phyloP scores from a whole-genome alignment of 2,113 vertebrate genomes.

The Rissa tridactyla region DNA sequence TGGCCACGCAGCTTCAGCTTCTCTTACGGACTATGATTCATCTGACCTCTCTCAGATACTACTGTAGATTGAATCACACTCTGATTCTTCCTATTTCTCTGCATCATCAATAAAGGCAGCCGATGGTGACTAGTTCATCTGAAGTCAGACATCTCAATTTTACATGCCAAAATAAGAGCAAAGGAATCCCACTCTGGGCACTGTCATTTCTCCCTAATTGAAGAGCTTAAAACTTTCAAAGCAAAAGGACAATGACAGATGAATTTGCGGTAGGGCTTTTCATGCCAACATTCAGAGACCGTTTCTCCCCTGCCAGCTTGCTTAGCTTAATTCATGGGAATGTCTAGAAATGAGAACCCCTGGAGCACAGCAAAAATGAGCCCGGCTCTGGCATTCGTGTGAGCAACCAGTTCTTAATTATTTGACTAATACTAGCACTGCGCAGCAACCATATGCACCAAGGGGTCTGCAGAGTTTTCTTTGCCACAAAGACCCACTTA shows the following conservation, averaged over 20 bases:
- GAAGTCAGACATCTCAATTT: background rate
- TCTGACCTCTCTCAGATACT: constrained; percentile 3
- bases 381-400: constrained; percentile 1
- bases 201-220: constrained; percentile 47
- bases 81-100: constrained; percentile 9
- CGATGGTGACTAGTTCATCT: background rate
- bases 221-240: constrained; percentile 49
- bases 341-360: constrained; percentile 54
- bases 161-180: constrained; percentile 15
- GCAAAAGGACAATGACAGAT: constrained; percentile 42
- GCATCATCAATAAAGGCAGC: background rate
- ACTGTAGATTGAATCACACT: background rate
- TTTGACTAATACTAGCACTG: background rate
- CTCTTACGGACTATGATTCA: constrained; percentile 39
- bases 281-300: constrained; percentile 38
- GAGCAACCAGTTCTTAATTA: constrained; percentile 5
- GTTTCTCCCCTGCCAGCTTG: constrained; percentile 29
- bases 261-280: constrained; percentile 44
- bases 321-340: constrained; percentile 57
- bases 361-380: constrained; percentile 21
- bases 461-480: background rate
- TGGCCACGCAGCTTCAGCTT: background rate
- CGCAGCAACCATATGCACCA: background rate
- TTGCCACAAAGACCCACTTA: background rate
- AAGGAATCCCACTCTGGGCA: constrained; percentile 41